Evolutionary conservation across 2,113 vertebrate genomes (phyloP).

Genomic region (Carassius gibelio): DNA sequence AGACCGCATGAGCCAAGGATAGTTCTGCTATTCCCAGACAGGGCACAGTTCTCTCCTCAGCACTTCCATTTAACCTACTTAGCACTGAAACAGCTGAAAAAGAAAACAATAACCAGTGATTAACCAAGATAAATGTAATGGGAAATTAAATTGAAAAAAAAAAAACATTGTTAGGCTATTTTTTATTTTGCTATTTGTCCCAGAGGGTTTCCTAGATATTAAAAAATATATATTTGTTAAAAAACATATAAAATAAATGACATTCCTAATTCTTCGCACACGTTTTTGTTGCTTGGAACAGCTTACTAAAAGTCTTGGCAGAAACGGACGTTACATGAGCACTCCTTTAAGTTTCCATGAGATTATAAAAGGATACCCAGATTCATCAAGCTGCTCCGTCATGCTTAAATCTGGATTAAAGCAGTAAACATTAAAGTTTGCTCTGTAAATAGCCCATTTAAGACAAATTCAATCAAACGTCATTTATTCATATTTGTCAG

Average conservation of each 20-base stretch:
- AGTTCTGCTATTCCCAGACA: conserved; percentile 2
- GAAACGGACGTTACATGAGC: not conserved
- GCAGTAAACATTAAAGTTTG: not conserved
- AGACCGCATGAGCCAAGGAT: conserved; percentile 35
- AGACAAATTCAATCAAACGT: no score
- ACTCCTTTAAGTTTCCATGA: not conserved
- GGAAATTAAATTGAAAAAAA: not conserved
- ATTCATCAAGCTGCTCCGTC: not conserved
- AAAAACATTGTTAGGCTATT: not conserved
- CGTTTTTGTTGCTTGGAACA: not conserved
- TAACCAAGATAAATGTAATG: not conserved
- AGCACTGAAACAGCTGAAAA: not conserved
- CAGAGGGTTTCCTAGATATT: not conserved
- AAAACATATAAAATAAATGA: not conserved
- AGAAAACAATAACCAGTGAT: not conserved
- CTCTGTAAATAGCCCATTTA: not conserved
- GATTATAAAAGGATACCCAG: not conserved
- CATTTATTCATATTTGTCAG: not conserved
- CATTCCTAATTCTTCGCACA: not conserved
- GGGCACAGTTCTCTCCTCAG: not conserved
- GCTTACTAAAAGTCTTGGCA: not conserved
- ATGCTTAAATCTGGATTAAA: not conserved
- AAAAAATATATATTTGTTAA: no score
- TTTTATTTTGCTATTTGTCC: not conserved
- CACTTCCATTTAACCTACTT: not conserved